phyloP scores from a whole-genome alignment of 2,113 vertebrate genomes.

The Hoplias malabaricus region DNA sequence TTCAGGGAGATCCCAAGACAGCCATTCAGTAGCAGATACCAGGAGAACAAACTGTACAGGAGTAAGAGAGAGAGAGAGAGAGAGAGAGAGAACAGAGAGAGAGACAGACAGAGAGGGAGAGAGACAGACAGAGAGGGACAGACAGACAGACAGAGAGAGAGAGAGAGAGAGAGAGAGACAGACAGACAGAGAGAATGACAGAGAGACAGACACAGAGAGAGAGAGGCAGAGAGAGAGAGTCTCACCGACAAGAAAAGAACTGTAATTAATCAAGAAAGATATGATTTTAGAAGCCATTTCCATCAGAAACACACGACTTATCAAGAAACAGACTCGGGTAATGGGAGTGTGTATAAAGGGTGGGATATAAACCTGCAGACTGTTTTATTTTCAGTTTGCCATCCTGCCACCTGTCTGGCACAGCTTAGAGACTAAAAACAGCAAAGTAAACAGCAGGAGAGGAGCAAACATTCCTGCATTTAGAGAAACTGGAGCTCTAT shows the following conservation, averaged over 20 bases:
- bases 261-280: too few relatives aligned
- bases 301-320: too few relatives aligned
- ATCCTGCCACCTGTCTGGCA: background rate
- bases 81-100: background rate
- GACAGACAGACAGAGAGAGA: too few relatives aligned
- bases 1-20: conserved; percentile 59
- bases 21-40: conserved; percentile 54
- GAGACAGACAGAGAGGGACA: background rate
- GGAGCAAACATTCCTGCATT: background rate
- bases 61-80: background rate
- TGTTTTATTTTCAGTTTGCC: background rate
- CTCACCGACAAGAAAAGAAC: too few relatives aligned
- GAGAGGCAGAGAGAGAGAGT: too few relatives aligned
- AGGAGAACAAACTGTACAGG: background rate
- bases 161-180: background rate
- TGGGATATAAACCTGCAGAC: background rate
- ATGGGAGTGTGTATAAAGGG: background rate
- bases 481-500: background rate
- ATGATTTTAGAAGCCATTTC: too few relatives aligned
- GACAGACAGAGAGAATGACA: background rate
- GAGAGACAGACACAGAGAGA: too few relatives aligned
- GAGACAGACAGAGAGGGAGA: background rate
- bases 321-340: background rate
- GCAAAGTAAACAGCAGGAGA: background rate
- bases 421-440: background rate